These are phyloP conservation scores for Thalassophryne amazonica DNA, from an alignment of 2,797 vertebrate genomes.

Conservation along the genomic window DNA sequence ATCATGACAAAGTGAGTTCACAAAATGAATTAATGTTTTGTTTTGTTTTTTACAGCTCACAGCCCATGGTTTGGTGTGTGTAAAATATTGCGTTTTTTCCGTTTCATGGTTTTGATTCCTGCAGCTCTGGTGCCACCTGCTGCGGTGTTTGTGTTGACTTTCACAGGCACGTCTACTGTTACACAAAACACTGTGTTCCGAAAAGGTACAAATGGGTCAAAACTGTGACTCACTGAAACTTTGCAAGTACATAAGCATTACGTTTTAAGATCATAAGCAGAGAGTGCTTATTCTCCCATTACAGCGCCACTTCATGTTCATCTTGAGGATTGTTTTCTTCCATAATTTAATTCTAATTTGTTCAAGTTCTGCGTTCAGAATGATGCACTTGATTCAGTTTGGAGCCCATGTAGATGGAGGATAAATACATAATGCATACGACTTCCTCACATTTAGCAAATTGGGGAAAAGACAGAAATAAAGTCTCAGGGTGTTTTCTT, in stretches of 20 bases:
- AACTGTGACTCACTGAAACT: neutral
- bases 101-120: too few species aligned
- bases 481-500: slow-evolving; percentile 9
- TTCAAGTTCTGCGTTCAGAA: too few species aligned
- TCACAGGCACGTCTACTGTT: slow-evolving; percentile 21
- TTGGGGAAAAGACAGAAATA: neutral
- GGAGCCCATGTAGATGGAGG: neutral
- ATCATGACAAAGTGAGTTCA: too few species aligned
- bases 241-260: neutral
- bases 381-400: neutral
- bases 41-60: too few species aligned
- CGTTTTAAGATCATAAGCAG: too few species aligned
- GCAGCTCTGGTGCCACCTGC: slow-evolving; percentile 14
- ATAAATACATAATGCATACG: slow-evolving; percentile 6
- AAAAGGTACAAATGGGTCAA: too few species aligned
- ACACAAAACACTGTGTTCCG: too few species aligned
- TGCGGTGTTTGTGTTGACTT: slow-evolving; percentile 24
- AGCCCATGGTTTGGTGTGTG: too few species aligned
- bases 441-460: neutral
- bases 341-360: too few species aligned
- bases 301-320: too few species aligned
- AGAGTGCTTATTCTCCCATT: slow-evolving; percentile 1
- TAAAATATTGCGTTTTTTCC: slow-evolving; percentile 17
- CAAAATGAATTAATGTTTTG: too few species aligned
- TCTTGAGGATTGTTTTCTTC: too few species aligned